Evolutionary conservation across 2,888 invertebrate genomes (phyloP).

Genomic region (Ochropleura plecta): DNA sequence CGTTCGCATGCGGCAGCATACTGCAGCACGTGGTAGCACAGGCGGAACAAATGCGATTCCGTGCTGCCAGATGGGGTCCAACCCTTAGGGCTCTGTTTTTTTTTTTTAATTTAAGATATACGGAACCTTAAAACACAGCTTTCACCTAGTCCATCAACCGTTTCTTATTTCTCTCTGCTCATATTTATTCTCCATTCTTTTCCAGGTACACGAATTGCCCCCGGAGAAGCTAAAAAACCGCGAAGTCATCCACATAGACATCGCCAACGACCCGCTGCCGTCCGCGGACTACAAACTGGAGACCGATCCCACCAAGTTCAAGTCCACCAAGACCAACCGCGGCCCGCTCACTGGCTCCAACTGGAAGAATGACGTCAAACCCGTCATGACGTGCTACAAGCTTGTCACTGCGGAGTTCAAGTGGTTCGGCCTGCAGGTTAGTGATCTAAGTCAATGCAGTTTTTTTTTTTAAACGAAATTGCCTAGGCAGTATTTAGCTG

Average conservation of each 20-base stretch:
- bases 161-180: neutral
- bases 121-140: too few relatives aligned
- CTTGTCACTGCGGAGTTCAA: slow-evolving; percentile 99
- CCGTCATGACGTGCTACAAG: slow-evolving; percentile 99
- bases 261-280: slow-evolving; percentile 96
- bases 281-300: slow-evolving; percentile 96
- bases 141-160: neutral
- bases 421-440: slow-evolving; percentile 98
- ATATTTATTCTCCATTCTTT: slow-evolving; percentile 6
- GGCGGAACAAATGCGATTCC: too few relatives aligned
- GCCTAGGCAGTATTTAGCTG: too few relatives aligned
- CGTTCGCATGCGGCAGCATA: too few relatives aligned
- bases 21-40: too few relatives aligned
- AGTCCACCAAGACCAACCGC: slow-evolving; percentile 97
- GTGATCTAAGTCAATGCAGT: slow-evolving; percentile 19
- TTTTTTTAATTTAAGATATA: too few relatives aligned
- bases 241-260: slow-evolving; percentile 98
- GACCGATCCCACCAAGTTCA: slow-evolving; percentile 93
- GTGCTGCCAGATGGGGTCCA: too few relatives aligned
- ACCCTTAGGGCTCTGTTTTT: too few relatives aligned
- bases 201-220: slow-evolving; percentile 97
- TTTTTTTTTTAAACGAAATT: neutral
- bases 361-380: slow-evolving; percentile 95
- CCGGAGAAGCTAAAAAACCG: slow-evolving; percentile 96
- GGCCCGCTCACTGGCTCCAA: slow-evolving; percentile 95